Base-by-base conservation (phyloP, 2,888 invertebrate species). In the Malthinus flaveolus region DNA sequence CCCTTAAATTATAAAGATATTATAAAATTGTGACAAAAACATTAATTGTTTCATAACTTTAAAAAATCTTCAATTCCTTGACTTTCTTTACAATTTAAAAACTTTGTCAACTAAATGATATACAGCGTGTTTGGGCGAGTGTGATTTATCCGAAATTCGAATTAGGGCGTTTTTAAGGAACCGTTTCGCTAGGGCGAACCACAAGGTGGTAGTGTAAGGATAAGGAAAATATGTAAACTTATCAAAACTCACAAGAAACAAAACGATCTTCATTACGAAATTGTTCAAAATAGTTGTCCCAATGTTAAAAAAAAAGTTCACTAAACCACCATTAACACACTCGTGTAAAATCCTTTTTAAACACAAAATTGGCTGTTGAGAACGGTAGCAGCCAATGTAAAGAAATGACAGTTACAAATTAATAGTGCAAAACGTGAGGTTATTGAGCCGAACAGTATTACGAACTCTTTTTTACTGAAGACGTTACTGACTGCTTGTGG, bases 351-450 rank as follows among this genome's bases (percentile, higher is more conserved):
- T 33, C 33, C 39, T 39, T 39, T 44, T 32, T 34, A 15, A 35
- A 23, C 48, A 49, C 35, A 10, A 23, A 39, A 32, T 39, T 37
- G 37, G 39, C 32, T 23, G 48, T 54, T 12, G 13, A 23, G 12
- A 33, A 44, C 37, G 37, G 35, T 35, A 31, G 46, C 35, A 32
- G 31, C n/a, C 13, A 33, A 12, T 44, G 7, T n/a, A 45, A 49
- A 44, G 23, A 10, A 32, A 37, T 33, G 49, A 54, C 59, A 54
- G 59, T 59, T 59, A 58, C 53, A 49, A 58, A 58, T 58, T 58
- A 58, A 53, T 58, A 58, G 58, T 53, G 59, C 59, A 59, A 59
- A 59, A 46, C 59, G 42, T 44, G 49, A 59, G 59, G 59, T 59
- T 53, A 59, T 58, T 58, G 58, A 52, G 58, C 58, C 48, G 45